phyloP scores from a whole-genome alignment of 2,797 vertebrate species.

The Sebastes cheni region DNA sequence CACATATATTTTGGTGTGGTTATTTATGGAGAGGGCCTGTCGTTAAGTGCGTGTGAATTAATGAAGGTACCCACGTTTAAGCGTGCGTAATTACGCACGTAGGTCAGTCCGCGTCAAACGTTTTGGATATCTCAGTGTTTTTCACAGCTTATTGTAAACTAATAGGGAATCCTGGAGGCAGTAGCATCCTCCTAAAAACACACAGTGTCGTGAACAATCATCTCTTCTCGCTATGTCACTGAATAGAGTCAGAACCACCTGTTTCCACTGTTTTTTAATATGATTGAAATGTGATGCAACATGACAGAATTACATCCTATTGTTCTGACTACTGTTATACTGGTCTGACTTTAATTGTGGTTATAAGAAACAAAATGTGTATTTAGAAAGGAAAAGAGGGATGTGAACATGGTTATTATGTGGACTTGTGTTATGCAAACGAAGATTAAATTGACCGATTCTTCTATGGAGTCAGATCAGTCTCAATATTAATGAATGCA shows the following conservation, averaged over 20 bases:
- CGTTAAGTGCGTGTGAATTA: no score
- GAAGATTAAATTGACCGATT: neutral
- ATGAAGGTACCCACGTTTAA: no score
- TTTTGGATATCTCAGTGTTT: neutral
- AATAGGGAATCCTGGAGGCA: no score
- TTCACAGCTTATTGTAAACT: neutral
- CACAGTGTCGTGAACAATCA: neutral
- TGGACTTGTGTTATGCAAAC: neutral
- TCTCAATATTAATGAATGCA: neutral
- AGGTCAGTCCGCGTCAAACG: neutral
- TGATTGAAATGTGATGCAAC: neutral
- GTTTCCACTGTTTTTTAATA: neutral
- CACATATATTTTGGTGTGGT: neutral
- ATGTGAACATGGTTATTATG: neutral
- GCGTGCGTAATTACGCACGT: neutral
- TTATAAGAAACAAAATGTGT: neutral
- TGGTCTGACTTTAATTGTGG: neutral
- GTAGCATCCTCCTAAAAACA: neutral
- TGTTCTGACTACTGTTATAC: neutral
- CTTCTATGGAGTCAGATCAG: neutral
- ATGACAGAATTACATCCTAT: neutral
- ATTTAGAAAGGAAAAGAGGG: neutral
- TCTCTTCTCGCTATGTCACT: neutral
- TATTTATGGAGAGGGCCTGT: no score
- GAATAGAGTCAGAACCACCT: neutral